Percentiles rank a stretch among this genome's conserved stretches.
phyloP scores from a whole-genome alignment of 2,113 vertebrate genomes.

The Microcebus tavaratra region DNA sequence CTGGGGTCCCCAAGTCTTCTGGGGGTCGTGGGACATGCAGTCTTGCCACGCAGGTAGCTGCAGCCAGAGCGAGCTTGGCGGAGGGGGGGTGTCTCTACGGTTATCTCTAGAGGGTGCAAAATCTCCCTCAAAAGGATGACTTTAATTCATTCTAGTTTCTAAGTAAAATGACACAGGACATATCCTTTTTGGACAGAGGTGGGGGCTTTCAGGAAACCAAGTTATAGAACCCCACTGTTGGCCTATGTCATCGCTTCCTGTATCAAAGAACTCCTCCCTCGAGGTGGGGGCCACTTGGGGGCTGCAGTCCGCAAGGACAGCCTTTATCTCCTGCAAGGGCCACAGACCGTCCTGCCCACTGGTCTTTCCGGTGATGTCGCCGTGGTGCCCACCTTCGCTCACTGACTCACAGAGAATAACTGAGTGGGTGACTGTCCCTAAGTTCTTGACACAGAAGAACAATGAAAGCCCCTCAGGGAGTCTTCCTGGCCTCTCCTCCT shows the following conservation, averaged over 20 bases:
- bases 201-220: background rate
- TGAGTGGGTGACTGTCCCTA: background rate
- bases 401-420: background rate
- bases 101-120: background rate
- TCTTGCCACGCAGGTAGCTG: background rate
- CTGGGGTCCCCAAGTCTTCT: background rate
- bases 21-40: background rate
- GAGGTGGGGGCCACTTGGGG: background rate
- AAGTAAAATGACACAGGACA: background rate
- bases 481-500: background rate
- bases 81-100: background rate
- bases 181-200: background rate
- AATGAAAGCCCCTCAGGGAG: rapidly evolving
- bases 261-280: background rate
- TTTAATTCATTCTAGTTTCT: background rate
- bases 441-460: background rate
- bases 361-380: rapidly evolving
- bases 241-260: background rate
- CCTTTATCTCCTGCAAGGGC: no score
- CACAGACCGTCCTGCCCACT: background rate
- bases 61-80: background rate
- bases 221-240: background rate
- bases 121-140: background rate
- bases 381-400: background rate
- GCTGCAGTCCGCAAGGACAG: rapidly evolving